Percentiles rank a stretch among this genome's conserved stretches.
These are phyloP conservation scores for Nysson spinosus DNA, from an alignment of 2,888 invertebrate genomes.

Conservation along the genomic window DNA sequence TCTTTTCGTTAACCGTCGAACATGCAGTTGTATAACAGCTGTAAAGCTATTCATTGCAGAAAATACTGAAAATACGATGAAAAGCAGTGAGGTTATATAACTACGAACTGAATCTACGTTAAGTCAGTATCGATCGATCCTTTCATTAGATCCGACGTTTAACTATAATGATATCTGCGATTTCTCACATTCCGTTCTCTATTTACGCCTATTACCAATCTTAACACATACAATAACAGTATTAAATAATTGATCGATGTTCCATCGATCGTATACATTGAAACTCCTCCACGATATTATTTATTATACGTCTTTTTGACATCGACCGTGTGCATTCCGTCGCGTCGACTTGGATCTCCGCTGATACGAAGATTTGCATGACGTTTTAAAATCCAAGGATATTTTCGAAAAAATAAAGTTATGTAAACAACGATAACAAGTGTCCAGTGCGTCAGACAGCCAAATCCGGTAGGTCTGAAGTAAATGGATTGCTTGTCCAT, in stretches of 20 bases:
- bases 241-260: too few relatives aligned
- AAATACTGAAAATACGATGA: constrained; percentile 9
- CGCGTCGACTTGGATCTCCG: not conserved
- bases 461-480: not conserved
- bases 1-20: not conserved
- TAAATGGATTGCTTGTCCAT: constrained; percentile 3
- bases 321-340: too few relatives aligned
- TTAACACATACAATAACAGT: too few relatives aligned
- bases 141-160: not conserved
- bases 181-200: not conserved
- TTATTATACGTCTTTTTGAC: too few relatives aligned
- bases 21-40: constrained; percentile 5
- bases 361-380: not conserved
- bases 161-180: not conserved
- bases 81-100: constrained; percentile 38
- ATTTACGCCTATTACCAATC: not conserved
- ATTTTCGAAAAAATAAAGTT: not conserved
- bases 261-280: too few relatives aligned
- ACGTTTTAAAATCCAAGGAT: not conserved
- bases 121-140: constrained; percentile 3
- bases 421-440: not conserved
- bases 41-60: not conserved
- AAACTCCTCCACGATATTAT: too few relatives aligned
- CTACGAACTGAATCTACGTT: not conserved
- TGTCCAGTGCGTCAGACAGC: not conserved